These are phyloP conservation scores for Mesoclemmys tuberculata DNA, from an alignment of 2,113 vertebrate genomes.

Conservation along the genomic window DNA sequence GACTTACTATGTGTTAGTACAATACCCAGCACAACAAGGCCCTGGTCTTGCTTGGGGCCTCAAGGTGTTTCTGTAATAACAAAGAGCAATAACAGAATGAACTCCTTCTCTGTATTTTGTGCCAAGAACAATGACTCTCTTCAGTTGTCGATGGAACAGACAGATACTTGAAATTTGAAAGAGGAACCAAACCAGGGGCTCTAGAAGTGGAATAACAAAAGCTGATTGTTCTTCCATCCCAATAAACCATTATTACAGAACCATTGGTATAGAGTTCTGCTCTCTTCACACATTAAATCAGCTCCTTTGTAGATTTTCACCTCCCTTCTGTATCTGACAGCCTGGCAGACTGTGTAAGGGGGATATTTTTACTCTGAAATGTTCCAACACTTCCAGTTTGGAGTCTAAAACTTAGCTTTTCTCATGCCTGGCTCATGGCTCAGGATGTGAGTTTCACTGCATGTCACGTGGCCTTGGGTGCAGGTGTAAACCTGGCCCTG, in stretches of 20 bases:
- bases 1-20: not conserved
- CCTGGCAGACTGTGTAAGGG: constrained; percentile 61
- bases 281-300: constrained; percentile 34
- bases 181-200: not conserved
- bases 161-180: not conserved
- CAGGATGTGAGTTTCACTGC: not conserved
- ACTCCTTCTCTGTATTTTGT: not conserved
- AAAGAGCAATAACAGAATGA: not conserved
- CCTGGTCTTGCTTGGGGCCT: not conserved
- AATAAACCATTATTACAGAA: constrained; percentile 22
- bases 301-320: constrained; percentile 57
- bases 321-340: constrained; percentile 55
- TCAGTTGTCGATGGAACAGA: not conserved
- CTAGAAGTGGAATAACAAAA: not conserved
- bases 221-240: constrained; percentile 7
- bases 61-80: not conserved
- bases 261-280: not conserved
- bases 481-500: constrained; percentile 9
- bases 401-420: constrained; percentile 42
- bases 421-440: constrained; percentile 9
- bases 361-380: constrained; percentile 67
- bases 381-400: constrained; percentile 41
- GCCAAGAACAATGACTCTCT: not conserved
- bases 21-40: not conserved
- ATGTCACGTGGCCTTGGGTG: not conserved